These are phyloP conservation scores for Agrilus planipennis DNA, from an alignment of 1,140 invertebrate species.

Conservation along the genomic window DNA sequence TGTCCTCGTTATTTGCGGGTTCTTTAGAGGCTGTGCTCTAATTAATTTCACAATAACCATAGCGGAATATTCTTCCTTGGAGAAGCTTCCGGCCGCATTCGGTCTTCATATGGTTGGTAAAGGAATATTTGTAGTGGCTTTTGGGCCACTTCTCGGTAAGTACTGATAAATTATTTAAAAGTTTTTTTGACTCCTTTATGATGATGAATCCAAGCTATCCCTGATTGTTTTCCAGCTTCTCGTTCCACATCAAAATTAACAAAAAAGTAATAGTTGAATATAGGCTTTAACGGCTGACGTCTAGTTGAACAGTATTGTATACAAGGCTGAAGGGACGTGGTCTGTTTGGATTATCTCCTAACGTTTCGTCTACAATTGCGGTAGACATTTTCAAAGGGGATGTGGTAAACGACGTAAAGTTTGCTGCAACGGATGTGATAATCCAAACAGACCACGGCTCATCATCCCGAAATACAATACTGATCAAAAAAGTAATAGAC, in stretches of 20 bases:
- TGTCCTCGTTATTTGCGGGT: conserved; percentile 56
- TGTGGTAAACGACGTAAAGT: too few relatives aligned
- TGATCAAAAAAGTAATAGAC: too few relatives aligned
- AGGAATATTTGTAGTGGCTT: conserved; percentile 51
- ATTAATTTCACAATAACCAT: conserved; percentile 64
- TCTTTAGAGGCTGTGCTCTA: conserved; percentile 57
- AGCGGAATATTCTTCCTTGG: conserved; percentile 57
- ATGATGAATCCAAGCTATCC: background rate
- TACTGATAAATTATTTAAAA: conserved; percentile 7
- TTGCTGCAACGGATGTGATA: too few relatives aligned
- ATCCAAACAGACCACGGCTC: too few relatives aligned
- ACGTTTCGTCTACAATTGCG: too few relatives aligned
- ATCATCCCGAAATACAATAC: too few relatives aligned
- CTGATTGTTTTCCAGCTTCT: background rate
- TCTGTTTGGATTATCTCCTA: too few relatives aligned
- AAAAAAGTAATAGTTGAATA: too few relatives aligned
- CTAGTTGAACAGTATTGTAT: background rate
- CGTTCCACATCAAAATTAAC: background rate
- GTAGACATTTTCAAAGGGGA: too few relatives aligned
- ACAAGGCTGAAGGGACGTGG: background rate
- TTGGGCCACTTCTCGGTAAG: conserved; percentile 61
- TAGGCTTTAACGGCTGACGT: background rate
- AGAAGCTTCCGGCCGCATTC: conserved; percentile 61
- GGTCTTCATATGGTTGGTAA: conserved; percentile 66
- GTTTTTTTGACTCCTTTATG: background rate